Evolutionary conservation across 2,113 vertebrate genomes (phyloP).

Genomic region (Pseudopodoces humilis): DNA sequence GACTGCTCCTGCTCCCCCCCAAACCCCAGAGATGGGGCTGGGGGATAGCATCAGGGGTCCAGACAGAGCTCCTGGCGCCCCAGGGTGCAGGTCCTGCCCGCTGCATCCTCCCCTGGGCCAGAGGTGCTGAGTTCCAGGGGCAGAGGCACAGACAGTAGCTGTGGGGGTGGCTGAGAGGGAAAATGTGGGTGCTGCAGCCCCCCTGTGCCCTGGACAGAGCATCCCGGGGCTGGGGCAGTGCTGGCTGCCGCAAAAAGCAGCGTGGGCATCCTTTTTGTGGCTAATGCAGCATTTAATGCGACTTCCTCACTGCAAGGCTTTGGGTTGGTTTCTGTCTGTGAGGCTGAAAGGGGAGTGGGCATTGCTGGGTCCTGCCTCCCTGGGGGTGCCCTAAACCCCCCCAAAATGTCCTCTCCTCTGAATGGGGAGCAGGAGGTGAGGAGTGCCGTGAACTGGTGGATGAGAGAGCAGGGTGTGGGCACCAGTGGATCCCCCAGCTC

Average conservation of each 20-base stretch:
- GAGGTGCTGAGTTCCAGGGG: background rate
- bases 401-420: too few species aligned
- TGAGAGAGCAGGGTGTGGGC: too few species aligned
- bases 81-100: accelerated
- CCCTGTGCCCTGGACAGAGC: accelerated
- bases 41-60: too few species aligned
- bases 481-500: too few species aligned
- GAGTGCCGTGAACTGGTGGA: too few species aligned
- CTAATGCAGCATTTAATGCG: accelerated
- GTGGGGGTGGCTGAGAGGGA: background rate
- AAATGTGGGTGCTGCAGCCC: background rate
- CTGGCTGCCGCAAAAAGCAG: background rate
- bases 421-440: background rate
- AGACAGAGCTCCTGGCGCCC: background rate
- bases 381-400: accelerated
- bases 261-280: background rate
- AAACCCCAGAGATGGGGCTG: accelerated
- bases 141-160: background rate
- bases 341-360: background rate
- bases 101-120: background rate
- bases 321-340: background rate
- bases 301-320: background rate
- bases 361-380: background rate
- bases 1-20: background rate
- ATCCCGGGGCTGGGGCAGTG: accelerated